phyloP scores from a whole-genome alignment of 2,113 vertebrate species.

The Bubalus kerabau region DNA sequence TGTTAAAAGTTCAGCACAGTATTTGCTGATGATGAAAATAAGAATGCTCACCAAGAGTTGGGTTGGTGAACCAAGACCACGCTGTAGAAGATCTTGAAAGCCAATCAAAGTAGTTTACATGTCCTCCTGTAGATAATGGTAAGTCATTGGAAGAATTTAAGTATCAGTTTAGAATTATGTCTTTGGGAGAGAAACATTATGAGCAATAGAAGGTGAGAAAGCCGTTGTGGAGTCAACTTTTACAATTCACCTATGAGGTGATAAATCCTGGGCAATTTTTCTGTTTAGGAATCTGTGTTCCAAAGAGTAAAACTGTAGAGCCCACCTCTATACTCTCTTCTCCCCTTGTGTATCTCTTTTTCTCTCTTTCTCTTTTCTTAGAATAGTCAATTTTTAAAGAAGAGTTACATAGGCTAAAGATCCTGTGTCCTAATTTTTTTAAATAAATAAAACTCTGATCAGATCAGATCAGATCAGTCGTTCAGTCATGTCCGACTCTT shows the following conservation, averaged over 20 bases:
- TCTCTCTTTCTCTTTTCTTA: not conserved
- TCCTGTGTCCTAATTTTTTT: not conserved
- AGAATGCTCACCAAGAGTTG: not conserved
- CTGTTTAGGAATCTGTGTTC: not conserved
- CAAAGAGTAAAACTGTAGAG: not conserved
- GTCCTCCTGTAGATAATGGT: not conserved
- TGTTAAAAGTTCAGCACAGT: not conserved
- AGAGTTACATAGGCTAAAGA: not conserved
- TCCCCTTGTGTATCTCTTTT: not conserved
- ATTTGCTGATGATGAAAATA: not conserved
- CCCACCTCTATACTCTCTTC: accelerated
- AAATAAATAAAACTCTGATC: not conserved
- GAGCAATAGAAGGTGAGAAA: not conserved
- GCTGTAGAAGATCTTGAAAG: not conserved
- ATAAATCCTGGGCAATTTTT: not conserved
- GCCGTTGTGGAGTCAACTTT: not conserved
- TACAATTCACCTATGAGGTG: not conserved
- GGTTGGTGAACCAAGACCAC: not conserved
- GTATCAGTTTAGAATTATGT: not conserved
- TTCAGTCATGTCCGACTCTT: no score
- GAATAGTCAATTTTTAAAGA: not conserved
- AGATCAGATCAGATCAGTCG: no score
- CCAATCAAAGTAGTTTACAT: not conserved
- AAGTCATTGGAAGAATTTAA: not conserved
- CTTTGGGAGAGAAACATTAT: not conserved